Evolutionary conservation across 2,888 invertebrate genomes (phyloP).

Genomic region (Stenoptilia bipunctidactyla): DNA sequence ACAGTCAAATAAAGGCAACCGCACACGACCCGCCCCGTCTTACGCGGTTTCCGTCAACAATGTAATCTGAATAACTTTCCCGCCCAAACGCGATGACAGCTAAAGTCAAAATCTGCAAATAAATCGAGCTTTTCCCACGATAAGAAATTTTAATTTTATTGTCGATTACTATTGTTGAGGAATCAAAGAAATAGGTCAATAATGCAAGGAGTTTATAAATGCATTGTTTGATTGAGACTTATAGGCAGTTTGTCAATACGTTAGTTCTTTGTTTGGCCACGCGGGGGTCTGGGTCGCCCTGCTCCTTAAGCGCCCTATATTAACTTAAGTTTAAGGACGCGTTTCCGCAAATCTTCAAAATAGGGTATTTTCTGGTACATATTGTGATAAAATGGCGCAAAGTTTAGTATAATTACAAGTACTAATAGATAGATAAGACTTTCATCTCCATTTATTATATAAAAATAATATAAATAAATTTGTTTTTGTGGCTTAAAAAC

Average conservation of each 20-base stretch:
- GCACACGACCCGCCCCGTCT: slow-evolving; percentile 31
- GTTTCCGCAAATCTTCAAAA: too few relatives aligned
- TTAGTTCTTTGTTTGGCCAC: slow-evolving; percentile 28
- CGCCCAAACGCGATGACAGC: slow-evolving; percentile 50
- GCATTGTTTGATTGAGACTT: slow-evolving; percentile 61
- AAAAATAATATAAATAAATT: too few relatives aligned
- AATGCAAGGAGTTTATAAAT: slow-evolving; percentile 44
- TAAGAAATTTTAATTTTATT: slow-evolving; percentile 54
- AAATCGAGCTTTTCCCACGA: slow-evolving; percentile 63
- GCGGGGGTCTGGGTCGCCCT: slow-evolving; percentile 40
- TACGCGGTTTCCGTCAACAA: not conserved
- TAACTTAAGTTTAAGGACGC: slow-evolving; percentile 1
- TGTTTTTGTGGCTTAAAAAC: too few relatives aligned
- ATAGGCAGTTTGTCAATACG: slow-evolving; percentile 68
- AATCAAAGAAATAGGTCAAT: slow-evolving; percentile 67
- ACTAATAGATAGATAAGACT: too few relatives aligned
- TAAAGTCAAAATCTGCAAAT: slow-evolving; percentile 32
- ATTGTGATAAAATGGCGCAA: too few relatives aligned
- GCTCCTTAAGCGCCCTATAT: slow-evolving; percentile 21
- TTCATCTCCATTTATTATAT: too few relatives aligned
- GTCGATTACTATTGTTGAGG: slow-evolving; percentile 51
- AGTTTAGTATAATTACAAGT: too few relatives aligned
- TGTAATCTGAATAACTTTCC: slow-evolving; percentile 18
- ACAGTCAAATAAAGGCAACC: slow-evolving; percentile 21
- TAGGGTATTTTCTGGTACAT: too few relatives aligned